Evolutionary conservation across 1,140 invertebrate genomes (phyloP).

Genomic region (Streblospio benedicti): DNA sequence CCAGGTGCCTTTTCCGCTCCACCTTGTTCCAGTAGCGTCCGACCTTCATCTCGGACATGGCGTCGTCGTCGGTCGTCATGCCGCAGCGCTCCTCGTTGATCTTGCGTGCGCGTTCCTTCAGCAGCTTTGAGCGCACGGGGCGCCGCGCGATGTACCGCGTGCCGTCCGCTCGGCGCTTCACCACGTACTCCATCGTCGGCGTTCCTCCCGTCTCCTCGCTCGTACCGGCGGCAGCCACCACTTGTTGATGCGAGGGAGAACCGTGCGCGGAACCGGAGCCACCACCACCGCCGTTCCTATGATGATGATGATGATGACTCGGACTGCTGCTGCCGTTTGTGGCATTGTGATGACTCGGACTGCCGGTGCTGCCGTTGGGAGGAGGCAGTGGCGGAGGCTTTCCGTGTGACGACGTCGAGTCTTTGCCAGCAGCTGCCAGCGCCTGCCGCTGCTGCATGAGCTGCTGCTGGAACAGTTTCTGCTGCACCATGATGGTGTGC

Average conservation of each 20-base stretch:
- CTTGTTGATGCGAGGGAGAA: too few relatives aligned
- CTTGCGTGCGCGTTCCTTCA: slow-evolving; percentile 62
- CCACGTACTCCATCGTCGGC: slow-evolving; percentile 66
- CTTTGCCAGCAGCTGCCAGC: not conserved
- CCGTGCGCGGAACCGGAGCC: too few relatives aligned
- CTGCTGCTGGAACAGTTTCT: slow-evolving; percentile 57
- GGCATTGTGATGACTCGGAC: not conserved
- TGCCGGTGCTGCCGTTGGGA: not conserved
- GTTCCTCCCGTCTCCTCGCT: not conserved
- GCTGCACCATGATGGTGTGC: slow-evolving; percentile 64
- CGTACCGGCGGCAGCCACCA: too few relatives aligned
- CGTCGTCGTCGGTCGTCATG: slow-evolving; percentile 72
- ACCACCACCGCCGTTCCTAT: too few relatives aligned
- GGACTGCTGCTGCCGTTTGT: too few relatives aligned
- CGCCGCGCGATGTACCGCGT: slow-evolving; percentile 68
- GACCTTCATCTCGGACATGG: slow-evolving; percentile 69
- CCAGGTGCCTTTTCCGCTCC: slow-evolving; percentile 66
- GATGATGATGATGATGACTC: too few relatives aligned
- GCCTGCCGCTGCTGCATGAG: slow-evolving; percentile 29
- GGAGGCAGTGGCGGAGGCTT: not conserved
- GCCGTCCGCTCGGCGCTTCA: slow-evolving; percentile 68
- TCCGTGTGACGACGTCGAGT: not conserved
- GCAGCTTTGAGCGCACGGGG: slow-evolving; percentile 59
- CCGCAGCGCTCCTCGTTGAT: slow-evolving; percentile 62
- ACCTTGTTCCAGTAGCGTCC: slow-evolving; percentile 74